Evolutionary conservation across 2,888 invertebrate species (phyloP), one percentile per base, ranked within the genome.

Genomic region (Lordiphosa andalusiaca): DNA sequence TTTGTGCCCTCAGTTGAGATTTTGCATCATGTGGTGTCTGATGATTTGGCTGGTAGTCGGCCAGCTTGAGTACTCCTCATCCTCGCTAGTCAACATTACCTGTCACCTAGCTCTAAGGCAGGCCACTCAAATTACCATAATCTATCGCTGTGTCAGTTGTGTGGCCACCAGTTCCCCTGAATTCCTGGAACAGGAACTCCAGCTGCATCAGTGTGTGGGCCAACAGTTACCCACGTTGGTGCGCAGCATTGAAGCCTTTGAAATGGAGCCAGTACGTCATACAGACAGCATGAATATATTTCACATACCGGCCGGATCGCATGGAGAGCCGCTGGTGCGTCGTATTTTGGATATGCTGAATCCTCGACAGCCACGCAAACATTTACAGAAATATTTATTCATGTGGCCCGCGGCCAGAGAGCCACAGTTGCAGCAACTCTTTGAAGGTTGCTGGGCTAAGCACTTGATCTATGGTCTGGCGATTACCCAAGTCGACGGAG

Each of bases 301-400:
- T 35, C 48, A 71, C 0, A 68, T 87, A 46, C 76, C 76, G 0
- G 51, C 51, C 0, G 76, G 58, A 2, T 33, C 36, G 1, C 36
- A 37, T 1, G 82, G 71, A 0, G 55, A 55, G 4, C 44, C 71
- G 0, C n/a, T 71, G 3, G 51, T 77, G 6, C 61, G 51, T 5
- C 71, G 73, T 3, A 72, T 86, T 7, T 6, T 70, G 25, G 16
- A 51, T 4, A 68, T 82, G 61, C 25, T 87, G 16, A 88, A 87
- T 72, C 58, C 69, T 1, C 66, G 52, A 6, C 88, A 87, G 53
- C 55, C 48, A 0, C 55, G 58, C 2, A 87, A 85, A n/a, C 78
- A 82, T 4, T 53, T 66, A 2, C 87, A 87, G 30, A 85, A 83
- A 46, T 88, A 87, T 61, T 39, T 86, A 4, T 82, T 87, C 19